Evolutionary conservation across 1,140 invertebrate species (phyloP).

Genomic region (Chionoecetes opilio): DNA sequence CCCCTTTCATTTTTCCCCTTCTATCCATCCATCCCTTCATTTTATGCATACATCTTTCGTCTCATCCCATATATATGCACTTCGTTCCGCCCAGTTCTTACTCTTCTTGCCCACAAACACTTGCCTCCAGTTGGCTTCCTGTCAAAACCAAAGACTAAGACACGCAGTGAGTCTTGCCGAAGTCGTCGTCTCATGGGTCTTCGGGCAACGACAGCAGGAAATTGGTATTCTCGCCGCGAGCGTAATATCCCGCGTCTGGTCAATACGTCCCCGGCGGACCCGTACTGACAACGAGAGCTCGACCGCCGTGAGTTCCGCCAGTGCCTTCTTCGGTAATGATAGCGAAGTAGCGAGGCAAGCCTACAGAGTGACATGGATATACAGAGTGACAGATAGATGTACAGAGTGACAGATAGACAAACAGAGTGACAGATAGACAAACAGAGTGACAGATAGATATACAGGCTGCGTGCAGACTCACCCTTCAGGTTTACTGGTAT

Average conservation of each 20-base stretch:
- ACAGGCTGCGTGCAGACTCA: no score
- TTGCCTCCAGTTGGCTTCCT: not conserved
- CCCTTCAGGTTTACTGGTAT: no score
- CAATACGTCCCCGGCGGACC: not conserved
- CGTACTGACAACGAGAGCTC: not conserved
- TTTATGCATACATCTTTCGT: no score
- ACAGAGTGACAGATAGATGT: no score
- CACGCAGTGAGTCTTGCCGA: not conserved
- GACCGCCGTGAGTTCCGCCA: not conserved
- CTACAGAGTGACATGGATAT: no score
- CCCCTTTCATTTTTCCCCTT: not conserved
- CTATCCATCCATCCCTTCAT: not conserved
- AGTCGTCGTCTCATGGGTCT: not conserved
- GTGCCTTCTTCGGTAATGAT: not conserved
- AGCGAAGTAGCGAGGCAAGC: not conserved
- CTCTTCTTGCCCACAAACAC: not conserved
- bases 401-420: no score
- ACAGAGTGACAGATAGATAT: no score
- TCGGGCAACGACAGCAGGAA: not conserved
- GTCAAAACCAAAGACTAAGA: not conserved
- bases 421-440: no score
- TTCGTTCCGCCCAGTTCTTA: no score
- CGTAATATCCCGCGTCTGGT: slow-evolving; percentile 17
- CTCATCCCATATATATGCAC: no score
- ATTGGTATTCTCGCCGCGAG: slow-evolving; percentile 16